These are phyloP conservation scores for Salpingus planirostris DNA, from an alignment of 2,888 invertebrate species.

Conservation along the genomic window DNA sequence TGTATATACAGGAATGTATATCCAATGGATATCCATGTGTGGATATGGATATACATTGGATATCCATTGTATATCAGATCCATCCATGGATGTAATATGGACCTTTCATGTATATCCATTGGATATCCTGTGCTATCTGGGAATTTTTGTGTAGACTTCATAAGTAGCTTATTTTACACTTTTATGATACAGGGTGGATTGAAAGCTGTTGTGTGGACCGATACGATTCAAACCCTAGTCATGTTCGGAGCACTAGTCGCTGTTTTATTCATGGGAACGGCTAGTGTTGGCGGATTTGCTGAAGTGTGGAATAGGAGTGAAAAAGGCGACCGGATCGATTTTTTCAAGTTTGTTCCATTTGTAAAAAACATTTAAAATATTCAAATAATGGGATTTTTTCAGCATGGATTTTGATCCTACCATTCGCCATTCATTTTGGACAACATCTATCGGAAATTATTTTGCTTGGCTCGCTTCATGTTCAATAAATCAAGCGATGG, in stretches of 20 bases:
- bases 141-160: neutral
- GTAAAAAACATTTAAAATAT: neutral
- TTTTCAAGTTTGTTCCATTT: slow-evolving; percentile 54
- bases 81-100: no score
- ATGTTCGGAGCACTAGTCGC: slow-evolving; percentile 64
- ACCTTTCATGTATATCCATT: no score
- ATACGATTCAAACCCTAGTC: slow-evolving; percentile 63
- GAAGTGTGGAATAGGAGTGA: slow-evolving; percentile 54
- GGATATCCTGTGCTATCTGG: no score
- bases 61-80: no score
- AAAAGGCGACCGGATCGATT: slow-evolving; percentile 57
- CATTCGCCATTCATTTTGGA: slow-evolving; percentile 74
- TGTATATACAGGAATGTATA: no score
- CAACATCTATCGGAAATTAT: slow-evolving; percentile 66
- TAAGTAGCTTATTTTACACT: no score
- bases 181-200: slow-evolving; percentile 56
- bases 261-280: slow-evolving; percentile 57
- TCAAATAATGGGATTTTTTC: slow-evolving; percentile 22
- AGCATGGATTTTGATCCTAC: slow-evolving; percentile 70
- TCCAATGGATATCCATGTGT: no score
- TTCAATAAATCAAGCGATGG: slow-evolving; percentile 80
- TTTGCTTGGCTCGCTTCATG: slow-evolving; percentile 74
- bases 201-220: slow-evolving; percentile 76
- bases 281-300: slow-evolving; percentile 53
- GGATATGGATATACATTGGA: no score